Conservation (phyloP, 1,140 invertebrate species). For the Arion vulgaris region DNA sequence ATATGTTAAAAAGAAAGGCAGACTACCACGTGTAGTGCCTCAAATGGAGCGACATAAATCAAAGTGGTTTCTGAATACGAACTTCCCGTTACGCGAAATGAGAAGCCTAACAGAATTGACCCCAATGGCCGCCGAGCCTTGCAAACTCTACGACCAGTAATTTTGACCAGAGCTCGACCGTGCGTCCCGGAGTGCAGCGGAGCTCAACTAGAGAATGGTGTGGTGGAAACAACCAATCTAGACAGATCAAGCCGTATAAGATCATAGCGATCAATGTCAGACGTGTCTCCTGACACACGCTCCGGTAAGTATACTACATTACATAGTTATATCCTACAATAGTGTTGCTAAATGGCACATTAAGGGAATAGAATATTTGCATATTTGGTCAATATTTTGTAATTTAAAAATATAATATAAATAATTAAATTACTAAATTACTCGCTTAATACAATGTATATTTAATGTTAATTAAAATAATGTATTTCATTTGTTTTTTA, state of each 20-base stretch:
- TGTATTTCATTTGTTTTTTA: neutral
- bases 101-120: constrained; percentile 36
- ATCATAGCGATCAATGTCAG: constrained; percentile 41
- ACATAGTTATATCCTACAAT: neutral
- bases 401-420: neutral
- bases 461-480: neutral
- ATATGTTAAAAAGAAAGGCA: constrained; percentile 34
- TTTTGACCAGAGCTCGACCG: constrained; percentile 35
- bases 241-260: constrained; percentile 39
- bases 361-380: neutral
- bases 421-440: neutral
- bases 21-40: constrained; percentile 39
- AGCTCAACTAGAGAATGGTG: constrained; percentile 33
- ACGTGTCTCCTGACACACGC: constrained; percentile 39
- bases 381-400: neutral
- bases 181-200: constrained; percentile 24
- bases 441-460: neutral
- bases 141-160: constrained; percentile 34
- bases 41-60: constrained; percentile 39
- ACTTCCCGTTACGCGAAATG: constrained; percentile 39
- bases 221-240: constrained; percentile 39
- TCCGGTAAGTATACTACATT: neutral
- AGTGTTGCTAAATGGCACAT: too few relatives aligned
- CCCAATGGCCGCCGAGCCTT: constrained; percentile 31
- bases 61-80: constrained; percentile 32